Evolutionary conservation across 2,888 invertebrate species (phyloP).

Genomic region (Aspidapion aeneum): DNA sequence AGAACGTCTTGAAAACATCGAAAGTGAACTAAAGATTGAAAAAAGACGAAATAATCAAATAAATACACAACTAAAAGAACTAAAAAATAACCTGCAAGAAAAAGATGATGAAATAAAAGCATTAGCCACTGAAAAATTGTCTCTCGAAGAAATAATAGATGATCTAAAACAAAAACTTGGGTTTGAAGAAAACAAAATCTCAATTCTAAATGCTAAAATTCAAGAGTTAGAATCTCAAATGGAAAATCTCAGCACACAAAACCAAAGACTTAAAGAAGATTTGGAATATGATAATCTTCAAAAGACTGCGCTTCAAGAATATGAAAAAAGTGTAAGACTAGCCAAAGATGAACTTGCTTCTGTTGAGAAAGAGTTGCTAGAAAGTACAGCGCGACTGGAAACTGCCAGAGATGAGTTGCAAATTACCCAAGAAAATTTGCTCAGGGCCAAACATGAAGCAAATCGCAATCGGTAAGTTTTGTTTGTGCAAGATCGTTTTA

Average conservation of each 20-base stretch:
- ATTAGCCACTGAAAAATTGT: background rate
- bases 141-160: background rate
- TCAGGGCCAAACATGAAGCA: background rate
- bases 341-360: background rate
- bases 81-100: background rate
- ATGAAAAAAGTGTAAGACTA: background rate
- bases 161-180: conserved; percentile 2
- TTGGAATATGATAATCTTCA: background rate
- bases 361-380: background rate
- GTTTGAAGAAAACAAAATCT: background rate
- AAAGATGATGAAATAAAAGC: background rate
- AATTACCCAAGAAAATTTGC: background rate
- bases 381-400: background rate
- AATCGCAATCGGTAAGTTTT: background rate
- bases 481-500: no score
- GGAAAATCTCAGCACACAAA: background rate
- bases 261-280: background rate
- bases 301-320: background rate
- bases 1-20: conserved; percentile 15
- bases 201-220: background rate
- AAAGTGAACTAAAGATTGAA: conserved; percentile 11
- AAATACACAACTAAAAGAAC: conserved; percentile 1
- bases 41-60: conserved; percentile 6
- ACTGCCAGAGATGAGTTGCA: background rate
- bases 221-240: background rate